Evolutionary conservation across 2,888 invertebrate species (phyloP), one percentile per base, ranked within the genome.

Genomic region (Dicyrtomina minuta): DNA sequence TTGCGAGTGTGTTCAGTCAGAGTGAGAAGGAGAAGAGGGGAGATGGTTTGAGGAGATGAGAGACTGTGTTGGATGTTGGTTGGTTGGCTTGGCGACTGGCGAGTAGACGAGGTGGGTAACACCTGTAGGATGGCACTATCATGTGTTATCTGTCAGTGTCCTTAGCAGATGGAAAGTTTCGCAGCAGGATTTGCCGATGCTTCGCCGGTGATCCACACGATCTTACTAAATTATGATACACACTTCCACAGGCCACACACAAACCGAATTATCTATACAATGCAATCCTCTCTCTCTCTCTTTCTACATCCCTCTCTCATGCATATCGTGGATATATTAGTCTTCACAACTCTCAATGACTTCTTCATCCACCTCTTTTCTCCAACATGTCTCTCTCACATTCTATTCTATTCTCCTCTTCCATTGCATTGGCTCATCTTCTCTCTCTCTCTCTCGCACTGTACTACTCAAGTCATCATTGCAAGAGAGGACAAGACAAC

Each of bases 171-270:
- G 73, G 73, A 76, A 76, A 74, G 73, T 76, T 75, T 76, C 75
- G 75, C 75, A 76, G 75, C 75, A 74, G 74, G 74, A 74, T 73
- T 74, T 72, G 73, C 73, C 70, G 71, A 75, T 70, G 72, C 75
- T 77, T 73, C 75, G 75, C 74, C 71, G 75, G 77, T 75, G 77
- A 77, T 77, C 77, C 74, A 75, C 77, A 77, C 77, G 77, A 77
- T 75, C 75, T 75, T 71, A 67, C 72, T 77, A 74, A 77, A 74
- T 76, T 76, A 76, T 75, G 74, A 75, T 72, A 66, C 71, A 76
- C 72, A 72, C 74, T 71, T 72, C 68, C 65, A 67, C 66, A 70
- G 75, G 72, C 75, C 75, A 76, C 75, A 76, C 75, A 76, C 75
- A 76, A 73, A 71, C 71, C 72, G 70, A 71, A 72, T 69, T 68